A percentile compares a stretch with the other conserved stretches of the same genome.
Conservation (phyloP, 2,888 invertebrate species). For the Morpho achilles region DNA sequence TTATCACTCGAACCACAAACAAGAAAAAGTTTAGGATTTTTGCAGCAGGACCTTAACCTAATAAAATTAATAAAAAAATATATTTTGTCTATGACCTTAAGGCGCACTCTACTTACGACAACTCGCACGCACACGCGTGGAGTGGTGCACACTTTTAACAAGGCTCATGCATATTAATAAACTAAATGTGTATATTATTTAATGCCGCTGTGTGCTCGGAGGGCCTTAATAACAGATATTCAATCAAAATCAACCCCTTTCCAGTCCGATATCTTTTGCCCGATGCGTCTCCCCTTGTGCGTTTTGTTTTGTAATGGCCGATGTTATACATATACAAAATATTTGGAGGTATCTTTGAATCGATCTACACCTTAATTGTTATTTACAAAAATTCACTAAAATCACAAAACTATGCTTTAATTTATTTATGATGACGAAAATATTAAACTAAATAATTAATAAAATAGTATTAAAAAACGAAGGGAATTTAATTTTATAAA, state of each 20-base stretch:
- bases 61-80: conserved; percentile 1
- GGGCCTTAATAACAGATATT: conserved; percentile 78
- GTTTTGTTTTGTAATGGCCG: conserved; percentile 51
- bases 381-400: too few relatives aligned
- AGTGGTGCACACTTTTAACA: conserved; percentile 57
- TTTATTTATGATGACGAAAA: too few relatives aligned
- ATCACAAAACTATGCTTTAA: too few relatives aligned
- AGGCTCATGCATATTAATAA: conserved; percentile 78
- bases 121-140: conserved; percentile 28
- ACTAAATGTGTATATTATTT: conserved; percentile 72
- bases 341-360: conserved; percentile 24
- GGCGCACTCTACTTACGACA: conserved; percentile 34
- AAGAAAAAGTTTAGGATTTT: neutral
- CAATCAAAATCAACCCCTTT: conserved; percentile 78
- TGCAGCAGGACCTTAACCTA: neutral
- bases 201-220: conserved; percentile 61
- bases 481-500: too few relatives aligned
- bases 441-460: too few relatives aligned
- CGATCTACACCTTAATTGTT: neutral
- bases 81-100: conserved; percentile 28
- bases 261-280: conserved; percentile 72
- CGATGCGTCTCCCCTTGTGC: conserved; percentile 63
- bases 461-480: too few relatives aligned
- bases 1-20: neutral
- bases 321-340: conserved; percentile 30